Evolutionary conservation across 1,140 invertebrate genomes (phyloP).

Genomic region (Heliconius melpomene): DNA sequence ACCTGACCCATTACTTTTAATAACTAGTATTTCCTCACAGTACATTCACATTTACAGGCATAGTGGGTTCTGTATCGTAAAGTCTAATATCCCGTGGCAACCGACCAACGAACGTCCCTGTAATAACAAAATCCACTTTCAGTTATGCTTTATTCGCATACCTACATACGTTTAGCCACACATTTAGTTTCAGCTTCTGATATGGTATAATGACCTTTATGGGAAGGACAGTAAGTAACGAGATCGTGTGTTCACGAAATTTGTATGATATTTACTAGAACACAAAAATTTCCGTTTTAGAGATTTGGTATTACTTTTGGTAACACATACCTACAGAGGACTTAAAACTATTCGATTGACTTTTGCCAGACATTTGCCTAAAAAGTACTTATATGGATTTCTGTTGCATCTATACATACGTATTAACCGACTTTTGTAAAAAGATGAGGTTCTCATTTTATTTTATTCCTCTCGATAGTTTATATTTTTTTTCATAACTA

Average conservation of each 20-base stretch:
- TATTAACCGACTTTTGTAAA: too few species aligned
- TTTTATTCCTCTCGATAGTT: too few species aligned
- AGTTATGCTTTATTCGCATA: constrained; percentile 50
- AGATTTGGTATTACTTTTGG: constrained; percentile 16
- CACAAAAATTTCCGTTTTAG: constrained; percentile 15
- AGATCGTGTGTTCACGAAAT: background rate
- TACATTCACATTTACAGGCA: constrained; percentile 41
- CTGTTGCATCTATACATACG: too few species aligned
- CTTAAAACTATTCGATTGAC: background rate
- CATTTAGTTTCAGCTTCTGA: constrained; percentile 15
- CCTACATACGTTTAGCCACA: constrained; percentile 35
- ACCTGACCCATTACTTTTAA: constrained; percentile 47
- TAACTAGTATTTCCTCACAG: constrained; percentile 43
- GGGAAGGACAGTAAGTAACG: background rate
- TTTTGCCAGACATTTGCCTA: too few species aligned
- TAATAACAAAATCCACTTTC: constrained; percentile 59
- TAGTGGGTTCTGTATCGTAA: constrained; percentile 37
- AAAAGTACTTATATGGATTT: too few species aligned
- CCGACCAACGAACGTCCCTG: constrained; percentile 47
- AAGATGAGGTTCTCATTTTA: too few species aligned
- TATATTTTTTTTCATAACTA: too few species aligned
- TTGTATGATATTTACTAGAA: constrained; percentile 20
- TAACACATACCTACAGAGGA: background rate
- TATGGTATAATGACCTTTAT: constrained; percentile 17
- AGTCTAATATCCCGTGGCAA: constrained; percentile 48